A percentile compares a stretch with the other conserved stretches of the same genome.
These are phyloP conservation scores for Apotomis turbidana DNA, from an alignment of 2,888 invertebrate species.

Conservation along the genomic window DNA sequence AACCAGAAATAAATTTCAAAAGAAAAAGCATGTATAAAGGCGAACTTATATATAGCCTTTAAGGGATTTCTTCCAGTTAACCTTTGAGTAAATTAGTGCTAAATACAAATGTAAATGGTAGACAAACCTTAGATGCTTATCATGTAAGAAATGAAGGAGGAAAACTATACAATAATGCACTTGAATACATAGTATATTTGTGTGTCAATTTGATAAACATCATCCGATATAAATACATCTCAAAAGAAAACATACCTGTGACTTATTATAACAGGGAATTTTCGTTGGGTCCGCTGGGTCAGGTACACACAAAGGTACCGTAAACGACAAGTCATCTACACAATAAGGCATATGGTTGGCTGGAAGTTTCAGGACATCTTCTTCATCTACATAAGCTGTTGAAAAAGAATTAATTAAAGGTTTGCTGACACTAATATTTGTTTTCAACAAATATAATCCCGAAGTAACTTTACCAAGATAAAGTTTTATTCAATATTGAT, in stretches of 20 bases:
- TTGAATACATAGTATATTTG: too few relatives aligned
- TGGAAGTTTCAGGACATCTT: conserved; percentile 71
- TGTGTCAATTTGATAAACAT: neutral
- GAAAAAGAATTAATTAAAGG: conserved; percentile 2
- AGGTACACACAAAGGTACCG: conserved; percentile 83
- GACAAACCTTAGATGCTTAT: too few relatives aligned
- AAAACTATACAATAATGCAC: neutral
- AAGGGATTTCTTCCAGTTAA: too few relatives aligned
- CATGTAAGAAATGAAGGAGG: too few relatives aligned
- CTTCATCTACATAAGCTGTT: conserved; percentile 86
- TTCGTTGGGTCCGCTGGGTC: conserved; percentile 85
- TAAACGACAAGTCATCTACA: conserved; percentile 82
- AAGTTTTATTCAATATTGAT: neutral
- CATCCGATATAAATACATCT: neutral
- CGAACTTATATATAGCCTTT: too few relatives aligned
- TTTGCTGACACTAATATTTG: neutral
- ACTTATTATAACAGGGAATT: conserved; percentile 88
- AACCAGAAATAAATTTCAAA: too few relatives aligned
- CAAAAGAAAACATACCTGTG: conserved; percentile 71
- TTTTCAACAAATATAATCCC: neutral
- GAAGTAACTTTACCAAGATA: neutral
- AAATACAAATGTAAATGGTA: too few relatives aligned
- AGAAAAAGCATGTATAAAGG: too few relatives aligned
- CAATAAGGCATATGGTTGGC: conserved; percentile 77
- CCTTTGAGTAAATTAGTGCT: too few relatives aligned